A percentile compares a stretch with the other conserved stretches of the same genome.
These are phyloP conservation scores for Acanthoscelides obtectus DNA, from an alignment of 2,888 invertebrate species.

Conservation along the genomic window DNA sequence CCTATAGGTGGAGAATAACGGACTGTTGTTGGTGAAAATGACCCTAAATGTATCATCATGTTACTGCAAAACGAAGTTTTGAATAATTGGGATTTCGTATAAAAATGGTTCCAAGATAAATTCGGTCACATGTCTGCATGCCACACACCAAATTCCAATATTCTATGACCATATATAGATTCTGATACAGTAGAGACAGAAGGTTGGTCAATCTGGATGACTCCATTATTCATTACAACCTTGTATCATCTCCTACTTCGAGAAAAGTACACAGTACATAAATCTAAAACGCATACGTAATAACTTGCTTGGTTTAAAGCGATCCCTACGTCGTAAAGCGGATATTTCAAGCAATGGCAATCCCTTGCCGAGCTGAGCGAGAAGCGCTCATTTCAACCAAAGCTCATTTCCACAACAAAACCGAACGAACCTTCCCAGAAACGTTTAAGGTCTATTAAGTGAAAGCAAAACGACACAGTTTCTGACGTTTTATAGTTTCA, in stretches of 20 bases:
- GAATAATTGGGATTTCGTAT: too few species aligned
- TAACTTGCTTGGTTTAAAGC: background rate
- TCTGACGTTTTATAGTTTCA: background rate
- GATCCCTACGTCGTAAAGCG: background rate
- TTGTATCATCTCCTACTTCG: background rate
- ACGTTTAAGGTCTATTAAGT: background rate
- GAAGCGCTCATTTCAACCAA: background rate
- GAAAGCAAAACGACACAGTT: background rate
- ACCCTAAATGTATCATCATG: too few species aligned
- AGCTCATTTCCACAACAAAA: background rate
- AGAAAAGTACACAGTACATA: background rate
- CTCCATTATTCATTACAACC: background rate
- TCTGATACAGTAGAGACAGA: too few species aligned
- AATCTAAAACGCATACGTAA: background rate
- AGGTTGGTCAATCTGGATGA: too few species aligned
- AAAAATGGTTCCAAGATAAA: too few species aligned
- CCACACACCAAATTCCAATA: too few species aligned
- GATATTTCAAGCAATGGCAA: background rate
- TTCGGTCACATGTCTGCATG: too few species aligned
- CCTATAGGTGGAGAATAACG: too few species aligned
- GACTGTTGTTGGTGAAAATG: too few species aligned
- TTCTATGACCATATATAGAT: too few species aligned
- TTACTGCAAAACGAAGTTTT: too few species aligned
- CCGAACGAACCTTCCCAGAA: background rate
- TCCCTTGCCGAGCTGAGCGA: background rate